Conservation (phyloP, 2,113 vertebrate species). For the Heptranchias perlo region DNA sequence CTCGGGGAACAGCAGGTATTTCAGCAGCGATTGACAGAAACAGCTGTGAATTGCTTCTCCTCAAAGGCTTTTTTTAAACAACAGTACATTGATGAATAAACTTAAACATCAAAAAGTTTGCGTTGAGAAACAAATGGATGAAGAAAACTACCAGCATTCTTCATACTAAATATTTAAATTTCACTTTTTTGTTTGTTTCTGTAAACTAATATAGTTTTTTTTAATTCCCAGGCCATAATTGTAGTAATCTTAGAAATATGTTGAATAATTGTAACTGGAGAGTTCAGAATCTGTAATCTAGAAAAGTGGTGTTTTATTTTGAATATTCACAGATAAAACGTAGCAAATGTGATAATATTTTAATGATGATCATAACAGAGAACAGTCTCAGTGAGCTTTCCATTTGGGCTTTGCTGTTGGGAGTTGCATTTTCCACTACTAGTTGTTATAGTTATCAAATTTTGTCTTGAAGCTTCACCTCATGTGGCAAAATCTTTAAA, state of each 20-base stretch:
- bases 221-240: neutral
- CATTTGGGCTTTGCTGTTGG: neutral
- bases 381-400: neutral
- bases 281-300: neutral
- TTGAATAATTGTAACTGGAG: neutral
- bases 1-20: neutral
- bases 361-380: neutral
- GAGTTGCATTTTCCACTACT: neutral
- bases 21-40: conserved; percentile 14
- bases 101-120: neutral
- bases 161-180: neutral
- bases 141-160: neutral
- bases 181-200: neutral
- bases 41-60: neutral
- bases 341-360: neutral
- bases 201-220: neutral
- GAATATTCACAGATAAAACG: neutral
- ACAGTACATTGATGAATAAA: neutral
- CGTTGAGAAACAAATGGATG: neutral
- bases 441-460: neutral
- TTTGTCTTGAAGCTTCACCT: neutral
- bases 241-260: neutral
- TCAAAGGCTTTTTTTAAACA: neutral
- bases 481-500: neutral
- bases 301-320: neutral